These are phyloP conservation scores for Asobara japonica DNA, from an alignment of 1,140 invertebrate genomes.

Conservation along the genomic window DNA sequence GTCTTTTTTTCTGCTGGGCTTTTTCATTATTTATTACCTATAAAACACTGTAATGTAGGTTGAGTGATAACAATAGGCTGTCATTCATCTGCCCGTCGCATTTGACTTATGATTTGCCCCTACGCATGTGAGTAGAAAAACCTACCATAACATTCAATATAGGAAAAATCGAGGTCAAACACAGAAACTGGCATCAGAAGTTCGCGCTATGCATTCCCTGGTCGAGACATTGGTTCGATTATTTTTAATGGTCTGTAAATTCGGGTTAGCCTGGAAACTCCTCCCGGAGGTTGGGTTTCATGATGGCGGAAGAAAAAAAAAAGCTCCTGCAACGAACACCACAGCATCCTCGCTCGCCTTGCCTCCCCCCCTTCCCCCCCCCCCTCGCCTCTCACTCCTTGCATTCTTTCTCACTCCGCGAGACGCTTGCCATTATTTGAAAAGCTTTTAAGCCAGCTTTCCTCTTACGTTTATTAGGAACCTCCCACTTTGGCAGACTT, in stretches of 20 bases:
- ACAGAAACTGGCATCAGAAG: constrained; percentile 5
- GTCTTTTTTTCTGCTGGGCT: too few relatives aligned
- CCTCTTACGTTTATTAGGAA: constrained; percentile 55
- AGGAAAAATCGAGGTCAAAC: constrained; percentile 15
- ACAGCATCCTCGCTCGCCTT: too few relatives aligned
- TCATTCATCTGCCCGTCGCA: too few relatives aligned
- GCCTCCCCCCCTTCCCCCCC: neutral
- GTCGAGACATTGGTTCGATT: constrained; percentile 37
- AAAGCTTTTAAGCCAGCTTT: constrained; percentile 53
- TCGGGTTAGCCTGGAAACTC: constrained; percentile 29
- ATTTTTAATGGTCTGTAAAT: constrained; percentile 44
- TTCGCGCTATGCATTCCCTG: constrained; percentile 23
- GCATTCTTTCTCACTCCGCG: constrained; percentile 2
- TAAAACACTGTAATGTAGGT: too few relatives aligned
- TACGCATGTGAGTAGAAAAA: too few relatives aligned
- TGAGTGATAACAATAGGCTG: too few relatives aligned
- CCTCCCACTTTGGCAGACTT: constrained; percentile 45
- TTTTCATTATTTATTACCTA: too few relatives aligned
- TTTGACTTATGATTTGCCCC: too few relatives aligned
- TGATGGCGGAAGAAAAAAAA: neutral
- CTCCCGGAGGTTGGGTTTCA: constrained; percentile 18
- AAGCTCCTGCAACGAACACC: constrained; percentile 17
- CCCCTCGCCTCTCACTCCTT: neutral
- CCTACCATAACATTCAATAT: neutral
- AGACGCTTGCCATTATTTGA: constrained; percentile 47